Base-by-base conservation (phyloP, 2,888 invertebrate species). In the Philopedon plagiatum region DNA sequence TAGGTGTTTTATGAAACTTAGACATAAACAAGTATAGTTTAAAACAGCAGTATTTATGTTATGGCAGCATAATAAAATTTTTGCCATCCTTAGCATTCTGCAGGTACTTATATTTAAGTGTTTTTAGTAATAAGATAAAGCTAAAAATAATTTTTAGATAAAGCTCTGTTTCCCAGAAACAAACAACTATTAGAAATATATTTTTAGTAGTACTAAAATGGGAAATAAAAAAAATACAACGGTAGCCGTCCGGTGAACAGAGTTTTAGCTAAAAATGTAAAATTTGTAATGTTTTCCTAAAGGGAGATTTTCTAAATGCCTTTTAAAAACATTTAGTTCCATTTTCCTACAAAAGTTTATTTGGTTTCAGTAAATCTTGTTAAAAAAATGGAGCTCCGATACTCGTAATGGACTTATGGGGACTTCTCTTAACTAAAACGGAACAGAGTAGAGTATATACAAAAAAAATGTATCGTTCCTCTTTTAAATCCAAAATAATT, bases 321-420 rank as follows among this genome's bases (percentile, higher is more conserved):
- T 60, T 41, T 68, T 41, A 18, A 8, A 18, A 56, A 15, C 19
- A 18, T 56, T 29, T 26, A 63, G 57, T 73, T 75, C 49, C 63
- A 65, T 71, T 66, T 73, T 77, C 66, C 58, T 64, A 66, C 63
- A 76, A 77, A 73, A 80, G 76, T 80, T 75, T 71, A 80, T 82
- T 81, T 80, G 81, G 80, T 81, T 76, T 68, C 63, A 64, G 61
- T 44, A 60, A 41, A 8, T 18, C 32, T 66, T 58, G 32, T 62
- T 71, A 68, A 73, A 64, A n/a, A 66, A 66, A 64, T 57, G 54
- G 62, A 66, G 62, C 64, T 75, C 71, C 23, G 26, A 51, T 60
- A 69, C 8, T 21, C 9, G 3, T 72, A 60, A 70, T 61, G 71
- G 73, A 74, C 68, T 62, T 67, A 51, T 70, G 77, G 79, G 78